Base-by-base conservation (phyloP, 1,140 invertebrate genomes). In the Cotesia chilonis region DNA sequence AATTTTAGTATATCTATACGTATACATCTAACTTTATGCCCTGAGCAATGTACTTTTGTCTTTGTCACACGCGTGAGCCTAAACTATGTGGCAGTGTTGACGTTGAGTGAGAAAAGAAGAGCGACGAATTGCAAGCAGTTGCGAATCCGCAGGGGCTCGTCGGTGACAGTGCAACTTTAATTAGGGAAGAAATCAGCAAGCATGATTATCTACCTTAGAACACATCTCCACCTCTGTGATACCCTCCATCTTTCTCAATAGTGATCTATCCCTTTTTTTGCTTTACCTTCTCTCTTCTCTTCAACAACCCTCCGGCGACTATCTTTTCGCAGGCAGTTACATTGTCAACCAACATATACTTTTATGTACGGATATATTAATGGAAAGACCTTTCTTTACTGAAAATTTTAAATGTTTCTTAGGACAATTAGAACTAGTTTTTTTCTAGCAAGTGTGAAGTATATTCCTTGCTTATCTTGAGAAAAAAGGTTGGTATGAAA, bases 171-270 rank as follows among this genome's bases (percentile, higher is more conserved):
- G 85, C 84, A 84, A 84, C 84, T 86, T 86, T 87, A 85, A 87
- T 87, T 87, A 86, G 84, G 83, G 82, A 85, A 87, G 83, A 80
- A 87, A 84, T 84, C 84, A 86, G 83, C 85, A 83, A 86, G 83
- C 83, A 82, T 85, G 83, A 87, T 87, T 87, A 86, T 86, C 81
- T 85, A 87, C 84, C 84, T 85, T 85, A 85, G 81, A 70, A 68
- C 81, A 67, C 75, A 77, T 74, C 75, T 77, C 68, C 72, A 55
- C 66, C 70, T 69, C 71, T 70, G 17, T 68, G 55, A 64, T 67
- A 59, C 66, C 65, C 17, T 64, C 68, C 47, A 37, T 60, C 37
- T 59, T 65, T 63, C 71, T 64, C 52, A 41, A 54, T 60, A n/a
- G 38, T 12, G 60, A 14, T 41, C 67, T 52, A 71, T 75, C 68